These are phyloP conservation scores for Timandra comae DNA, from an alignment of 2,888 invertebrate species.

Conservation along the genomic window DNA sequence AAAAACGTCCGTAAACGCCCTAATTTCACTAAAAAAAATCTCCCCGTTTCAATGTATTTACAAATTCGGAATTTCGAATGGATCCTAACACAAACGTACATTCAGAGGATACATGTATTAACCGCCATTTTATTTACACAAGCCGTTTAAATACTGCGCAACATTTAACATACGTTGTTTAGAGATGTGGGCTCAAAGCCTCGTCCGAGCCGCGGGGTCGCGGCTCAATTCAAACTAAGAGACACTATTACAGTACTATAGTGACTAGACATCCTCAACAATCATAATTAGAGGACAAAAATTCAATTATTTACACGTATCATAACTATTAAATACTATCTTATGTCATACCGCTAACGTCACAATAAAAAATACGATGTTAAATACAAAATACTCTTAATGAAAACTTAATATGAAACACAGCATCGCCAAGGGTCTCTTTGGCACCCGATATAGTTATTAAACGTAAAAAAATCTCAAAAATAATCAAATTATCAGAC, in stretches of 20 bases:
- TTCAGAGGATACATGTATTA: slow-evolving; percentile 10
- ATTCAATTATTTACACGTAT: slow-evolving; percentile 53
- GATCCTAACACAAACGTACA: slow-evolving; percentile 16
- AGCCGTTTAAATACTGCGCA: slow-evolving; percentile 2
- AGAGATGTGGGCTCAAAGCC: slow-evolving; percentile 40
- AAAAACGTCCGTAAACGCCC: slow-evolving; percentile 38
- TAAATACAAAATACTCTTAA: slow-evolving; percentile 23
- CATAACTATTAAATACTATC: slow-evolving; percentile 57
- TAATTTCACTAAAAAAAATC: slow-evolving; percentile 55
- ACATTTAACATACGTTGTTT: slow-evolving; percentile 7
- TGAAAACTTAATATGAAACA: slow-evolving; percentile 2
- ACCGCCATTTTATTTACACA: slow-evolving; percentile 22
- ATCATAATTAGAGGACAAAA: slow-evolving; percentile 39
- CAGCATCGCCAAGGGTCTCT: slow-evolving; percentile 23
- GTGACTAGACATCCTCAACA: slow-evolving; percentile 65
- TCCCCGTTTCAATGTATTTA: slow-evolving; percentile 29
- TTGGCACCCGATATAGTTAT: slow-evolving; percentile 42
- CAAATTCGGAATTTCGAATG: slow-evolving; percentile 37
- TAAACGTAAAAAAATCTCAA: slow-evolving; percentile 45
- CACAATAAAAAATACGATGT: slow-evolving; percentile 16
- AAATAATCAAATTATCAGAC: slow-evolving; percentile 46
- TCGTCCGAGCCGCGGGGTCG: slow-evolving; percentile 19
- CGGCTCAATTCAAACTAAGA: slow-evolving; percentile 24
- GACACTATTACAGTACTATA: slow-evolving; percentile 45
- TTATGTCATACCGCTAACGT: slow-evolving; percentile 41